A percentile compares a stretch with the other conserved stretches of the same genome.
These are phyloP conservation scores for Drosophila equinoxialis DNA, from an alignment of 1,140 invertebrate species.

Conservation along the genomic window DNA sequence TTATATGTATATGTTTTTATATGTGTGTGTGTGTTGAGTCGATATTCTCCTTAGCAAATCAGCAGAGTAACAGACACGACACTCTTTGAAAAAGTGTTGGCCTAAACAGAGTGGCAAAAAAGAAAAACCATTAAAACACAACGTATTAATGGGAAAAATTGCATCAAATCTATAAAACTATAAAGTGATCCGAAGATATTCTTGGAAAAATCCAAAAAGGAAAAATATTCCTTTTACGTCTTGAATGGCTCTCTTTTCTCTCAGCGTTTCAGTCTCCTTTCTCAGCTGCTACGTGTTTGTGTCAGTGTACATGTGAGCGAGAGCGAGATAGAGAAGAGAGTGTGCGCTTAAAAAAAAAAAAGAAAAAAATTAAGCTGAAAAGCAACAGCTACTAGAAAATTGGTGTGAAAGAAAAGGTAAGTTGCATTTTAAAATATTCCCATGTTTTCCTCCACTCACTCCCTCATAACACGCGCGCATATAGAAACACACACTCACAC, in stretches of 20 bases:
- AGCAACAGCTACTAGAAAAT: constrained; percentile 4
- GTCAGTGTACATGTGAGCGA: constrained; percentile 10
- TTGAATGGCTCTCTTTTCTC: background rate
- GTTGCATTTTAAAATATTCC: constrained; percentile 41
- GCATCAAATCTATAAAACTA: background rate
- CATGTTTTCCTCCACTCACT: constrained; percentile 23
- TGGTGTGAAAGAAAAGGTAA: constrained; percentile 45
- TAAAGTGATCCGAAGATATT: background rate
- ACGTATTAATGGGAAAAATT: constrained; percentile 7
- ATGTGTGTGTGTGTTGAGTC: background rate
- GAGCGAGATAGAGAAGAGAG: constrained; percentile 18
- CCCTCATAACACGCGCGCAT: constrained; percentile 35
- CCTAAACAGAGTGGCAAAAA: constrained; percentile 28
- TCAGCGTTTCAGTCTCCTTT: constrained; percentile 19
- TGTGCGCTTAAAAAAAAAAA: constrained; percentile 7
- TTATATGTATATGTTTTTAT: background rate
- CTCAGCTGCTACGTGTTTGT: constrained; percentile 35
- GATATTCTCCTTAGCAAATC: constrained; percentile 12
- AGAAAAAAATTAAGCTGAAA: constrained; percentile 12
- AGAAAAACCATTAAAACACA: constrained; percentile 17
- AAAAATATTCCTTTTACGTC: constrained; percentile 20
- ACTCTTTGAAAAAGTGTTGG: constrained; percentile 50
- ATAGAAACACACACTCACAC: constrained; percentile 24
- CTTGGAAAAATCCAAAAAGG: constrained; percentile 3
- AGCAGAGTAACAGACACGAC: constrained; percentile 13